Percentiles rank a stretch among this genome's conserved stretches.
Evolutionary conservation across 2,797 vertebrate species (phyloP).

Genomic region (Anas flavirostris): DNA sequence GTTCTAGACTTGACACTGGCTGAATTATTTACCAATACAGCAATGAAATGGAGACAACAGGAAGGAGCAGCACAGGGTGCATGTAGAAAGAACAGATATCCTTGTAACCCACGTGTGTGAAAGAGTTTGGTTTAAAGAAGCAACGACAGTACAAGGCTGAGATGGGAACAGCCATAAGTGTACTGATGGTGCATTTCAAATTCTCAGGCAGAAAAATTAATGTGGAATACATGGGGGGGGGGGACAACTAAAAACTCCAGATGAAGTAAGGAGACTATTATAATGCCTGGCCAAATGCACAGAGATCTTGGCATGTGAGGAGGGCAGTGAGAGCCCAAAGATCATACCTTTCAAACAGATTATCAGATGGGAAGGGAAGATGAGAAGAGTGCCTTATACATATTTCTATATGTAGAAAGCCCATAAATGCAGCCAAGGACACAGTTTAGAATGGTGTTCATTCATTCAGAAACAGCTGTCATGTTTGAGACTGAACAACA

Average conservation of each 20-base stretch:
- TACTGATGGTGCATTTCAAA: background rate
- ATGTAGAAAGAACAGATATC: background rate
- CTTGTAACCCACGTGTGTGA: background rate
- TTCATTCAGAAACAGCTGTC: background rate
- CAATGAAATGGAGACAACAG: background rate
- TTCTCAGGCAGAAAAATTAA: background rate
- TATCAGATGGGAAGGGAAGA: background rate
- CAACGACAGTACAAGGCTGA: background rate
- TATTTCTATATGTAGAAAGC: background rate
- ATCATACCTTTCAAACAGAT: background rate
- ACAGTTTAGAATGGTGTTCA: background rate
- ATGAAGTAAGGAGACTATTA: background rate
- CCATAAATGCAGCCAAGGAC: background rate
- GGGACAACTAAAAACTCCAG: background rate
- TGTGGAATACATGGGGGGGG: no score
- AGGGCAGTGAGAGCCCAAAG: background rate
- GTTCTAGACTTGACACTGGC: background rate
- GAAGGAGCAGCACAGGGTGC: background rate
- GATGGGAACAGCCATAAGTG: background rate
- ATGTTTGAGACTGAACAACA: background rate
- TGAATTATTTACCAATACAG: constrained; percentile 12
- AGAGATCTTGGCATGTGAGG: background rate
- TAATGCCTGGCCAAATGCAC: background rate
- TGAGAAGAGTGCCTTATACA: background rate
- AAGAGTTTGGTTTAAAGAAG: background rate